A percentile compares a stretch with the other conserved stretches of the same genome.
phyloP scores from a whole-genome alignment of 2,797 vertebrate species.

The Leptatherina wallacei region DNA sequence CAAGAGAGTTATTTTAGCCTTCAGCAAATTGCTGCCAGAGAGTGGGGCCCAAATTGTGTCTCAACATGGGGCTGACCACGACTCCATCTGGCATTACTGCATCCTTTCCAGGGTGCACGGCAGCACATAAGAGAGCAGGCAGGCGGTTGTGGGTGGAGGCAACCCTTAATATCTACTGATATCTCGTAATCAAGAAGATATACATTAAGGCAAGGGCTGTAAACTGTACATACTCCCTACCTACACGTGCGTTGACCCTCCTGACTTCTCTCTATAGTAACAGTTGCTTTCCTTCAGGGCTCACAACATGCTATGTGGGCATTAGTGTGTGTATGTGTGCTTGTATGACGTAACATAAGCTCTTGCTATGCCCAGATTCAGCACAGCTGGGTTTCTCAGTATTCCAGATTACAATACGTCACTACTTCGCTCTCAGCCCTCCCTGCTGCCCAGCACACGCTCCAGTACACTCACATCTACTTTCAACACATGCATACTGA shows the following conservation, averaged over 20 bases:
- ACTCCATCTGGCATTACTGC: slow-evolving; percentile 67
- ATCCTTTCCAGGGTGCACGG: slow-evolving; percentile 54
- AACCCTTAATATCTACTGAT: slow-evolving; percentile 38
- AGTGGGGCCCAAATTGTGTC: slow-evolving; percentile 58
- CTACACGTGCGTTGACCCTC: slow-evolving; percentile 40
- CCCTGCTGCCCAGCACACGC: slow-evolving; percentile 53
- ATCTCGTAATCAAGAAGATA: slow-evolving; percentile 22
- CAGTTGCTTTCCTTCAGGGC: slow-evolving; percentile 69
- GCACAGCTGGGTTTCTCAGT: slow-evolving; percentile 84
- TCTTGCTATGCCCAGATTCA: slow-evolving; percentile 74
- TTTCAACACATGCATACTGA: slow-evolving; percentile 69
- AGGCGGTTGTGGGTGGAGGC: slow-evolving; percentile 30
- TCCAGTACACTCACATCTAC: slow-evolving; percentile 69
- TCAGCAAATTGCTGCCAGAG: slow-evolving; percentile 56
- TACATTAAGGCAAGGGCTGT: slow-evolving; percentile 11
- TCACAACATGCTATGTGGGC: slow-evolving; percentile 56
- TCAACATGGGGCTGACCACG: slow-evolving; percentile 54
- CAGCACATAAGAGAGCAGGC: slow-evolving; percentile 37
- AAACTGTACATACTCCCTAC: slow-evolving; percentile 29
- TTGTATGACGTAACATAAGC: slow-evolving; percentile 80
- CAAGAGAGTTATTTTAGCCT: slow-evolving; percentile 59
- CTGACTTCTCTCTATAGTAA: slow-evolving; percentile 61
- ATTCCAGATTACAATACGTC: slow-evolving; percentile 85
- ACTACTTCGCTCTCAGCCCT: slow-evolving; percentile 61
- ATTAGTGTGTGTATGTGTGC: slow-evolving; percentile 40